Percentiles rank a stretch among this genome's conserved stretches.
Conservation (phyloP, 2,113 vertebrate genomes). For the Corythaeola cristata region DNA sequence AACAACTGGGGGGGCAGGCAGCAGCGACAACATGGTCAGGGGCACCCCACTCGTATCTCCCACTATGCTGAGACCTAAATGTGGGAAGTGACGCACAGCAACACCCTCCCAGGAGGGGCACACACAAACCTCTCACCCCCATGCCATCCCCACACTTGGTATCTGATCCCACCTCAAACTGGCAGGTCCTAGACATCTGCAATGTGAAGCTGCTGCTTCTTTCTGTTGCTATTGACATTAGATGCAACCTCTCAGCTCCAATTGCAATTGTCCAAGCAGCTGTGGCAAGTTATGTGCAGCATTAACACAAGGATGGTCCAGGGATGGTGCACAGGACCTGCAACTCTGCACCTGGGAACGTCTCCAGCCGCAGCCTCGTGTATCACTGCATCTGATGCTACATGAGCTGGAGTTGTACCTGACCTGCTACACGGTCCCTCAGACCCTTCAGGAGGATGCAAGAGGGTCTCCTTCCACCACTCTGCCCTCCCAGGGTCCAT, state of each 20-base stretch:
- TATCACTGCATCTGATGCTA: neutral
- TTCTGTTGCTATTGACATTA: neutral
- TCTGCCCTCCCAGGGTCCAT: neutral
- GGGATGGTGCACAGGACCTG: neutral
- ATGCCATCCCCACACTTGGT: neutral
- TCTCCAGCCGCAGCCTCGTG: neutral
- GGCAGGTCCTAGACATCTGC: neutral
- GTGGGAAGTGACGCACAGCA: rapidly evolving
- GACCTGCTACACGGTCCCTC: neutral
- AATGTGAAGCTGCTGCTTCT: neutral
- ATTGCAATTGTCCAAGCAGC: rapidly evolving
- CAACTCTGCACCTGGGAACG: neutral
- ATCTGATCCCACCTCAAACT: neutral
- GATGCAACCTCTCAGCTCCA: neutral
- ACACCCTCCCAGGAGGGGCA: neutral
- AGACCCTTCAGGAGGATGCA: rapidly evolving
- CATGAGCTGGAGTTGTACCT: neutral
- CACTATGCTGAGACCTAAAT: neutral
- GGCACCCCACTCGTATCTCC: neutral
- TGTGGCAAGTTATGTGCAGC: neutral
- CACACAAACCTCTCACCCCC: rapidly evolving
- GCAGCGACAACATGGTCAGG: rapidly evolving
- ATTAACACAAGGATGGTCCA: neutral
- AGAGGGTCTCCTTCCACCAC: neutral
- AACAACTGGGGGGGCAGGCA: neutral